Base-by-base conservation (phyloP, 2,888 invertebrate species). In the Caenorhabditis parvicauda region DNA sequence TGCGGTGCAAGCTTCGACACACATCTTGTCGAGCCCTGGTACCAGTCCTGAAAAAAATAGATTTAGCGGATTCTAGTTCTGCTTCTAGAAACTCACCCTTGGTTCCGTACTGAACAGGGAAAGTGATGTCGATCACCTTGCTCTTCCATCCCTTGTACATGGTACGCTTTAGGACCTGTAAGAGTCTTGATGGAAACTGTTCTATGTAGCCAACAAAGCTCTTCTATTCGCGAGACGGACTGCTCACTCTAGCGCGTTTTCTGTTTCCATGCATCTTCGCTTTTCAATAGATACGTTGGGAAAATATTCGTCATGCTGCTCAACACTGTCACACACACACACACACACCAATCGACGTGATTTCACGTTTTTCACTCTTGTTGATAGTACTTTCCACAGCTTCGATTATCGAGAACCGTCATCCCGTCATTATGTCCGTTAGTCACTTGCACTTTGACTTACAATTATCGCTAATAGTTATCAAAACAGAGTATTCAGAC, bases 61-160 rank as follows among this genome's bases (percentile, higher is more conserved):
- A 9, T 38, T 5, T 9, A 38, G n/a, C 3, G n/a, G n/a, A 19
- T 38, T 9, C 38, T 38, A 32, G 14, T 38, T 17, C n/a, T 38
- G 3, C 4, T 38, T 38, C n/a, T n/a, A 22, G 17, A 27, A 24
- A 46, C 29, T 29, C 46, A 69, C 70, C 73, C 58, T 72, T 72
- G 28, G 77, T 72, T 0, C 91, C 92, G 49, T 89, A 89, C 32
- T 84, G 82, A 65, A 87, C 87, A 22, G 88, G 89, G 85, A 90
- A 96, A 45, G 92, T 91, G 60, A 90, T 90, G 84, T 96, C 92
- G 67, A 94, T 88, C 24, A 90, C 87, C 81, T 88, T 88, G 0
- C 91, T 87, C 4, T 72, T 64, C 96, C 95, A 96, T 14, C 89
- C 90, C 27, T 91, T 88, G 82, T 91, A 89, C 28, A 85, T 88